These are phyloP conservation scores for Hipposideros larvatus DNA, from an alignment of 2,797 vertebrate species.

Conservation along the genomic window DNA sequence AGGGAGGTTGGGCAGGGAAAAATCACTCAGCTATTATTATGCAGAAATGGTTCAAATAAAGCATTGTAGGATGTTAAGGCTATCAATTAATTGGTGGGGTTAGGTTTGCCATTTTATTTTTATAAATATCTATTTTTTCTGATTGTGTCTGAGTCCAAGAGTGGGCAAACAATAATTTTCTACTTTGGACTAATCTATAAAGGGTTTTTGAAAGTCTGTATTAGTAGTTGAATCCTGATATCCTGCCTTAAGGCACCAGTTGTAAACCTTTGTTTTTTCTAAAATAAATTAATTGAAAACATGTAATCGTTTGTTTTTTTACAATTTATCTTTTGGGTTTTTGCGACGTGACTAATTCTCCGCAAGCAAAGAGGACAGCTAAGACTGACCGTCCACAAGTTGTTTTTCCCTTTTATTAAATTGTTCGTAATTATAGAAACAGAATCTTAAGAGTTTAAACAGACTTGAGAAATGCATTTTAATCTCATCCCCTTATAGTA, in stretches of 20 bases:
- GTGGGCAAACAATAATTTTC: slow-evolving; percentile 72
- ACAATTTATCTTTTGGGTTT: neutral
- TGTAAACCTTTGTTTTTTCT: slow-evolving; percentile 87
- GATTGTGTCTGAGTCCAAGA: slow-evolving; percentile 60
- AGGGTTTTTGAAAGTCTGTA: slow-evolving; percentile 84
- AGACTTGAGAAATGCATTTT: neutral
- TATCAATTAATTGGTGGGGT: slow-evolving; percentile 12
- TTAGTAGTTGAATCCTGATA: slow-evolving; percentile 81
- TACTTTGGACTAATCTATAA: slow-evolving; percentile 79
- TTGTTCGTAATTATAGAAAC: neutral
- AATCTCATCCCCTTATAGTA: neutral
- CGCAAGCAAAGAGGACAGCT: neutral
- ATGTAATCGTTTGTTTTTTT: neutral
- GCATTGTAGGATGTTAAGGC: neutral
- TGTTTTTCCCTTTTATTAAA: neutral
- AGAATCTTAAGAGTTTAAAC: neutral
- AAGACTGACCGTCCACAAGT: neutral
- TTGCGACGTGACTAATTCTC: neutral
- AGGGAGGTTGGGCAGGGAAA: neutral
- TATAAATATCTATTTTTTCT: slow-evolving; percentile 80
- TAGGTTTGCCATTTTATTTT: slow-evolving; percentile 81
- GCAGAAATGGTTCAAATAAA: neutral
- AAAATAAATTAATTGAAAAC: slow-evolving; percentile 87
- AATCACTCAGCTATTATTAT: neutral
- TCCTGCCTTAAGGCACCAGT: slow-evolving; percentile 81